A percentile compares a stretch with the other conserved stretches of the same genome.
Conservation (phyloP, 2,113 vertebrate species). For the Centrocercus urophasianus region DNA sequence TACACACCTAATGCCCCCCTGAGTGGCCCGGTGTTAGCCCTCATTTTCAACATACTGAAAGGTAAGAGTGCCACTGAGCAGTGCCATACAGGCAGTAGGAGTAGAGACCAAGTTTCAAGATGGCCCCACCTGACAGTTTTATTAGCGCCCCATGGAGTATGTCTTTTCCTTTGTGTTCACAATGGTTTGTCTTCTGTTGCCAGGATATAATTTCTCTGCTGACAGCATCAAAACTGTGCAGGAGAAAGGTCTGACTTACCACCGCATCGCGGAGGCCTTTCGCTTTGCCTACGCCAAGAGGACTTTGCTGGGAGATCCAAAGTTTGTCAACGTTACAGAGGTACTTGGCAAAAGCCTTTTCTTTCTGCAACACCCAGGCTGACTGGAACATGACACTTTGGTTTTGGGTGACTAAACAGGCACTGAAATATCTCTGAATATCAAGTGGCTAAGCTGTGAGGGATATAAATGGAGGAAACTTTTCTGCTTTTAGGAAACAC, state of each 20-base stretch:
- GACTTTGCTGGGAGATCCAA: slow-evolving; percentile 88
- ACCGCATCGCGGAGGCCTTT: slow-evolving; percentile 92
- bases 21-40: slow-evolving; percentile 90
- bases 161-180: neutral
- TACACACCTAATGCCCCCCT: slow-evolving; percentile 85
- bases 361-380: neutral
- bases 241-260: slow-evolving; percentile 87
- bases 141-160: neutral
- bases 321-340: slow-evolving; percentile 83
- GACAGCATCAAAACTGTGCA: slow-evolving; percentile 79
- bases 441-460: neutral
- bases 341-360: slow-evolving; percentile 76
- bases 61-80: slow-evolving; percentile 72
- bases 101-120: neutral
- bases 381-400: neutral
- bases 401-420: neutral
- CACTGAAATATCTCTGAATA: neutral
- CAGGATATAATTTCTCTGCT: slow-evolving; percentile 88
- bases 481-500: neutral
- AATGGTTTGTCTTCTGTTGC: neutral
- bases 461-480: neutral
- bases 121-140: neutral
- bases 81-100: neutral
- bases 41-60: slow-evolving; percentile 93
- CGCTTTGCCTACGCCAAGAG: slow-evolving; percentile 94